phyloP scores from a whole-genome alignment of 1,140 invertebrate species.

The Drosophila punjabiensis region DNA sequence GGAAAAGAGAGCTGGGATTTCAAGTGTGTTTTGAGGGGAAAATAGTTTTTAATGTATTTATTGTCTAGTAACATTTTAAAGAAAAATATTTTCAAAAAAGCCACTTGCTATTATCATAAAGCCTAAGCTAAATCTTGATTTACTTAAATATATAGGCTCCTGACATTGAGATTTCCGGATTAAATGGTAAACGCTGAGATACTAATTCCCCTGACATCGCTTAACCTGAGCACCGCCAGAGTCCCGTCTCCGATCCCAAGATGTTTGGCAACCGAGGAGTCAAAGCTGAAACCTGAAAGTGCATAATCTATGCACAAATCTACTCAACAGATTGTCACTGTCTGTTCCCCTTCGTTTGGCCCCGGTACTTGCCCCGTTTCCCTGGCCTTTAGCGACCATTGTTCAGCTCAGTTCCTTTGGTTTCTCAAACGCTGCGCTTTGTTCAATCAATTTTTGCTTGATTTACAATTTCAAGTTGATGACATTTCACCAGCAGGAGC shows the following conservation, averaged over 20 bases:
- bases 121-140: neutral
- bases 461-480: conserved; percentile 78
- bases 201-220: conserved; percentile 14
- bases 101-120: neutral
- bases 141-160: neutral
- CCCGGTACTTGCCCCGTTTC: neutral
- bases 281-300: conserved; percentile 23
- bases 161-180: neutral
- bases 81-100: neutral
- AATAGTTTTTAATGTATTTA: neutral
- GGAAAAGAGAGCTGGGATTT: no score
- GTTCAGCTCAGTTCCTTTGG: conserved; percentile 40
- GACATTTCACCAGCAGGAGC: conserved; percentile 65
- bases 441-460: conserved; percentile 78
- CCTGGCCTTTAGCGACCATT: conserved; percentile 48
- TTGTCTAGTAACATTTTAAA: neutral
- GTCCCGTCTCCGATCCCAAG: conserved; percentile 8
- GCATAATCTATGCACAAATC: conserved; percentile 58
- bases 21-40: neutral
- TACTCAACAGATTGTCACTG: conserved; percentile 56
- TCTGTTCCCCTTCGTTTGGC: conserved; percentile 11
- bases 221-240: neutral
- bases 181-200: conserved; percentile 1
- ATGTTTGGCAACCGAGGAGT: conserved; percentile 2
- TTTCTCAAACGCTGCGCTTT: conserved; percentile 52